Base-by-base conservation (phyloP, 2,797 vertebrate genomes). In the Galaxias olidus region DNA sequence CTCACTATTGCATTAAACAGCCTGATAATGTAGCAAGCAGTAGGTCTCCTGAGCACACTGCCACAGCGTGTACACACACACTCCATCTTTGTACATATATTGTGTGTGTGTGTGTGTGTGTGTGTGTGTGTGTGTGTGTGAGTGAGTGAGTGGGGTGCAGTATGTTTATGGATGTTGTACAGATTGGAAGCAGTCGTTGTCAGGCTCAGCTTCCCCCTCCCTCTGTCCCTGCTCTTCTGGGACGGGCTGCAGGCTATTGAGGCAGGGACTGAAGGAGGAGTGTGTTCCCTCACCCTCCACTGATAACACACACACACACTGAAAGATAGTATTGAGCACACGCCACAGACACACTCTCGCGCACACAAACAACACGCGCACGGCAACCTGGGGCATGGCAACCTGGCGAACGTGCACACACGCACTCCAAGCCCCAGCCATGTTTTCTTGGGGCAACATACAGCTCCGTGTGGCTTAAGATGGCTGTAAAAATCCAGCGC, bases 151-250 rank as follows among this genome's bases (percentile, higher is more conserved):
- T 19, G 46, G 7, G 8, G 65, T 67, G 75, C 81, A 77, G 81
- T 70, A 56, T 81, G 83, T 86, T 77, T 84, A 81, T 85, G 84
- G 77, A 80, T 86, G 82, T 83, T 66, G 78, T 75, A 81, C 85
- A 86, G 81, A 86, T 79, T 83, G 84, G 75, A 78, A 88, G 83
- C 81, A 86, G 81, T 86, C 84, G 83, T 76, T 85, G 85, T 86
- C 68, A 76, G 74, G 61, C 67, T 0, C 61, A 57, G 51, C 9
- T 53, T 59, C 66, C 75, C 69, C 75, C 58, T 59, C 63, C 20
- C 65, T 46, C 61, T 54, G 59, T 75, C 40, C 72, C 74, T 66
- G 72, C 68, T 59, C 82, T 83, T 80, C 72, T 80, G 79, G 82
- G 85, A 83, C 79, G 71, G 71, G 78, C 86, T 78, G 72, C 74